Evolutionary conservation across 35 echinoderm and acorn worm species (phyloP), one percentile per base, ranked within the genome.

Genomic region (Eucidaris tribuloides): DNA sequence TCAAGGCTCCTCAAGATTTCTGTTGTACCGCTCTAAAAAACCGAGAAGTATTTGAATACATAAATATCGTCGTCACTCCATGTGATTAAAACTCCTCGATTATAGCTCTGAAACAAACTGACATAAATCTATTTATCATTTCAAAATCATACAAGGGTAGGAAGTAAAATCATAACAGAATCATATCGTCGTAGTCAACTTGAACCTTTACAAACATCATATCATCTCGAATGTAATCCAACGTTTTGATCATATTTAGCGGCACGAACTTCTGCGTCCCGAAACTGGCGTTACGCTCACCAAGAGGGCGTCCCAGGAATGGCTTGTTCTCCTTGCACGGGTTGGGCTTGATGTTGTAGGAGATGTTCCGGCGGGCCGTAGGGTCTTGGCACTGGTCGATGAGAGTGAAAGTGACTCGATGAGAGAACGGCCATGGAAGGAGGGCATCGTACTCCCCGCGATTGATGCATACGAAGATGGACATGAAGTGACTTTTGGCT

Each of bases 311-410:
- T 27, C 96, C 91, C 1, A 99, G 62, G 61, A 99, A 93, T 23
- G 94, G 91, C 44, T 93, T 99, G 83, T 93, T 99, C 56, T 99
- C 96, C 91, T 99, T 99, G 83, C 90, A 93, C 1, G 68, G 72
- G 41, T 99, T 99, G 9, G 96, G 96, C 70, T 93, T 99, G 87
- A 99, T 90, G 72, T 78, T 92, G 96, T 99, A 99, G 37, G 96
- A 89, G 71, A 99, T 82, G 70, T 99, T 99, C 34, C 96, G 82
- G 9, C 96, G 82, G n/a, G 96, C 96, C 17, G 86, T 65, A 2
- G 96, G 96, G 79, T 99, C 91, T 60, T 97, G 94, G 78, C 96
- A 99, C 35, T 99, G 96, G 55, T 99, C 96, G 46, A 99, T 99
- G 41, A 99, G 74, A 6, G 86, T 93, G 79, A 99, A 93, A 25